Base-by-base conservation (phyloP, 2,113 vertebrate species). In the Brachyistius frenatus region DNA sequence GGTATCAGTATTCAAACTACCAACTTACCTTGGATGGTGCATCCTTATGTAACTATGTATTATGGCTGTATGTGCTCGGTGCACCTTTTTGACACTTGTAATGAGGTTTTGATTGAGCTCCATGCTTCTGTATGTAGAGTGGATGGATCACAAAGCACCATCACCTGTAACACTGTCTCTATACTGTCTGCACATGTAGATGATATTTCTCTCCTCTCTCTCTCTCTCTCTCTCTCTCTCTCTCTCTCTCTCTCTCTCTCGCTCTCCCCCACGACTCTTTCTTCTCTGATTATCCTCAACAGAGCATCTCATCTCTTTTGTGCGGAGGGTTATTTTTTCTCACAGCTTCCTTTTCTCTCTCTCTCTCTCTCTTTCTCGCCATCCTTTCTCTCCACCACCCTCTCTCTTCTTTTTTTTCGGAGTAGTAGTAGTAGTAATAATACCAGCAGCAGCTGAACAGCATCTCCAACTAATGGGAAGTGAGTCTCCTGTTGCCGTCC, bases 401-500 rank as follows among this genome's bases (percentile, higher is more conserved):
- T 50, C 31, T 57, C 35, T 31, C 15, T 61, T 36, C 50, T 49
- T 76, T 5, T 72, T 63, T 62, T 67, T 80, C 4, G 11, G 2
- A 75, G 81, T 60, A 74, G 83, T 85, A 77, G 81, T 64, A 52
- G 67, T 75, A 70, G 69, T 72, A 75, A 53, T 83, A 70, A 63
- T 73, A 81, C 47, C 67, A 64, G 23, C 60, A 67, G 60, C 80
- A 50, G 76, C 68, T 80, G 66, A 84, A 70, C 60, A 37, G 66
- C 84, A 78, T 89, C 83, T 71, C 46, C 82, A 76, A 63, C 85
- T 78, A 69, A 86, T 62, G 62, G 78, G 65, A 76, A 76, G 5
- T 36, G 61, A 82, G 69, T 86, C 78, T 87, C 84, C 85, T 82
- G 86, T 79, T 89, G 88, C 85, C 61, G 15, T 82, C 53, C 30